phyloP scores from a whole-genome alignment of 1,140 invertebrate species.

The Anoplophora glabripennis region DNA sequence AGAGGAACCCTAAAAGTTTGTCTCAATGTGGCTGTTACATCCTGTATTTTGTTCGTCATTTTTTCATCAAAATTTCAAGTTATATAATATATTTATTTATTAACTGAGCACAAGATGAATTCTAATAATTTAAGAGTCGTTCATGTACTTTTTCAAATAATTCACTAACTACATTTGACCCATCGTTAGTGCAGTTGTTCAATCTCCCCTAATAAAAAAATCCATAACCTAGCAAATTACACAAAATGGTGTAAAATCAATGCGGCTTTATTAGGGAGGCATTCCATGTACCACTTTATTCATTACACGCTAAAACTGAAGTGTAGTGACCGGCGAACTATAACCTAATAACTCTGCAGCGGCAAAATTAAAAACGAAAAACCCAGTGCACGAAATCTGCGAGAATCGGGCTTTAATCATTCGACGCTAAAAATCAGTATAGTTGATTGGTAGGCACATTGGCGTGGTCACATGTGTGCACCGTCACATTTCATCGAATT shows the following conservation, averaged over 20 bases:
- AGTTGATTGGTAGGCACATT: slow-evolving; percentile 35
- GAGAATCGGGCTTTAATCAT: slow-evolving; percentile 22
- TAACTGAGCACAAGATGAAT: too few species aligned
- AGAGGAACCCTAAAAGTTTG: too few species aligned
- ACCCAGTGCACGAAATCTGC: slow-evolving; percentile 10
- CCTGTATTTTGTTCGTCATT: too few species aligned
- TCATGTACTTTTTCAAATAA: too few species aligned
- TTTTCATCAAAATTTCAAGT: too few species aligned
- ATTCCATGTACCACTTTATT: slow-evolving; percentile 2
- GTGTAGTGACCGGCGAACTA: slow-evolving; percentile 14
- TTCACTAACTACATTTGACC: too few species aligned
- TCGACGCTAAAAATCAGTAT: slow-evolving; percentile 33
- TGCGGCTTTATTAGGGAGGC: slow-evolving; percentile 11
- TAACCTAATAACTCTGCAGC: slow-evolving; percentile 13
- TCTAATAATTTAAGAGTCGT: too few species aligned
- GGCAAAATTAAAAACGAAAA: slow-evolving; percentile 19
- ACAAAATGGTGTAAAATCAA: slow-evolving; percentile 17
- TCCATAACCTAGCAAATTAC: slow-evolving; percentile 10
- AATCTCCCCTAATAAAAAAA: slow-evolving; percentile 2
- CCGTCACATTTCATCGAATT: slow-evolving; percentile 51
- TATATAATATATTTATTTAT: too few species aligned
- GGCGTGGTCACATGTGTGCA: slow-evolving; percentile 40
- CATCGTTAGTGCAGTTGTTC: too few species aligned
- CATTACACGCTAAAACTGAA: slow-evolving; percentile 12
- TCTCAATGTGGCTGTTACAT: too few species aligned